Evolutionary conservation across 2,113 vertebrate genomes (phyloP).

Genomic region (Nycticebus coucang): DNA sequence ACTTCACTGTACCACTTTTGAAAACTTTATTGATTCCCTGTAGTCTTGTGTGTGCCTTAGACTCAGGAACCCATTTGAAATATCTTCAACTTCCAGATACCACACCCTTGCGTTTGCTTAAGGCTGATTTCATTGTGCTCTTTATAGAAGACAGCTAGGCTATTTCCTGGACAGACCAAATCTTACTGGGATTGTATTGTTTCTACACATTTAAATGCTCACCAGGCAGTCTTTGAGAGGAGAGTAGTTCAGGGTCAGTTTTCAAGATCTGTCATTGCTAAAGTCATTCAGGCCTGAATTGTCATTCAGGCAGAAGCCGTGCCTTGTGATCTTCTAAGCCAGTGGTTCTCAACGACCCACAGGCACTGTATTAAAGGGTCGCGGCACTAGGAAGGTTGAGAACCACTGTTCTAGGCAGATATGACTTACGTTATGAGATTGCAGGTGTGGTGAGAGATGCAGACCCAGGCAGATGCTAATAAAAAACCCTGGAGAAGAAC

Average conservation of each 20-base stretch:
- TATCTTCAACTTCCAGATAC: neutral
- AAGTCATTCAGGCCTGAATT: no score
- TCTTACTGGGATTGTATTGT: neutral
- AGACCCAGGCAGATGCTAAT: slow-evolving; percentile 19
- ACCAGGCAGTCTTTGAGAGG: neutral
- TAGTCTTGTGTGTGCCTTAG: neutral
- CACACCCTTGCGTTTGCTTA: neutral
- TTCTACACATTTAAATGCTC: neutral
- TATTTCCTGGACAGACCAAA: neutral
- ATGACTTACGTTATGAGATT: neutral
- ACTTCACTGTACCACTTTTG: neutral
- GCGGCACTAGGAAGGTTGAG: no score
- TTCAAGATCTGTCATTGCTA: neutral
- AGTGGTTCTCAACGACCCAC: no score
- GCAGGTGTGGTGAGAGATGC: neutral
- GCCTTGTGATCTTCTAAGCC: neutral
- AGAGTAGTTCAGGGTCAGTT: neutral
- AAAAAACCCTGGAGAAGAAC: slow-evolving; percentile 17
- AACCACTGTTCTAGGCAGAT: neutral
- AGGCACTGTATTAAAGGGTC: no score
- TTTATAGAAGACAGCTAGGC: neutral
- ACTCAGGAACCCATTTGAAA: neutral
- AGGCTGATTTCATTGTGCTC: neutral
- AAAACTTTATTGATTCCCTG: neutral
- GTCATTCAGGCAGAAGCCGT: no score